Evolutionary conservation across 2,797 vertebrate genomes (phyloP), one percentile per base, ranked within the genome.

Genomic region (Scolopax bukidnonensis): DNA sequence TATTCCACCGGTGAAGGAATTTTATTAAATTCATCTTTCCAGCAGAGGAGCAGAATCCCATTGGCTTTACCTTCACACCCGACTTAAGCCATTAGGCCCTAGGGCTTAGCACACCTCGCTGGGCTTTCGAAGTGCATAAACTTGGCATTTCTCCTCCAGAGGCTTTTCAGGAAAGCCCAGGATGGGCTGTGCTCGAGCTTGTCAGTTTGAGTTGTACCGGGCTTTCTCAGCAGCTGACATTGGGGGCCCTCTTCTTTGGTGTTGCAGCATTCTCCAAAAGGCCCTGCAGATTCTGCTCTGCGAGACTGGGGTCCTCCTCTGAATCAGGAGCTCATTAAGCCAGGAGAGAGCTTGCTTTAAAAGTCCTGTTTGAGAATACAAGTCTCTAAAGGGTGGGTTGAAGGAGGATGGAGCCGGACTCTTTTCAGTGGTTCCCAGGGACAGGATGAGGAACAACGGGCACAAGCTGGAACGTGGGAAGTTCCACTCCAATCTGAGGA

Each of bases 191-290:
- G n/a, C 50, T 70, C 16, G 10, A 7, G 41, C 41, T 27, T 16
- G 5, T 41, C 7, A 0, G 3, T 53, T 45, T 41, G 65, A 24
- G 7, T 8, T 12, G 45, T 67, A 30, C 4, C 6, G 63, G 61
- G 70, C 53, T 56, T 33, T 60, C 32, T 16, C 38, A 19, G 59
- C 56, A 38, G 45, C 48, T 17, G 19, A 13, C 5, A 6, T 61
- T 40, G 13, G 20, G 30, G 30, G 47, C 18, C 12, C 28, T 82
- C 18, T 45, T 23, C 2, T 51, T 33, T 1, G 1, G 3, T 10
- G 5, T 5, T 13, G 48, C 33, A 40, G 16, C 4, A 0, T n/a
- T 53, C 47, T 41, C 16, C 0, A 2, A 2, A 6, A 5, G 40
- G 64, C 25, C 27, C 7, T 1, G 5, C 53, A 36, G 45, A 54